These are phyloP conservation scores for Rapana venosa DNA, from an alignment of 2,888 invertebrate genomes.

Conservation along the genomic window DNA sequence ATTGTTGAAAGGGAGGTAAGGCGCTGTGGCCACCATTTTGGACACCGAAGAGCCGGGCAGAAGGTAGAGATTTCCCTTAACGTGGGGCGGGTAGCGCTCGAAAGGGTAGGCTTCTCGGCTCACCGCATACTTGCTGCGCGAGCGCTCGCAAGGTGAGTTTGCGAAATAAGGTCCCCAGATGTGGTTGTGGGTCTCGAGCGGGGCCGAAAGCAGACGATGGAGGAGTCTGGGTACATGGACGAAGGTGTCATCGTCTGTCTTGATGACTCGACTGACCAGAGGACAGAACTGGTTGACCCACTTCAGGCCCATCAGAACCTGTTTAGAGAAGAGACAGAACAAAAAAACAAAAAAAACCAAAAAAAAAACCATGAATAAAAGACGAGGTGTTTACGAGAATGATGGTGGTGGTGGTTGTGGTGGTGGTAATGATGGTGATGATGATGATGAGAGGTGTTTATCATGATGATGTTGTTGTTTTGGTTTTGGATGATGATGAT, in stretches of 20 bases:
- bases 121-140: background rate
- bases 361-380: too few relatives aligned
- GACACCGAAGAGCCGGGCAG: background rate
- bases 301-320: slow-evolving; percentile 68
- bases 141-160: background rate
- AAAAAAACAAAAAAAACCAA: too few relatives aligned
- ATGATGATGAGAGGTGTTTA: too few relatives aligned
- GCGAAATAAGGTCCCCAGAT: background rate
- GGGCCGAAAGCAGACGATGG: slow-evolving; percentile 14
- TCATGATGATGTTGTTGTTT: too few relatives aligned
- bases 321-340: background rate
- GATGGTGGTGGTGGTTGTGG: too few relatives aligned
- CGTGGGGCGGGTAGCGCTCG: background rate
- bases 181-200: background rate
- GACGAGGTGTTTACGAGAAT: too few relatives aligned
- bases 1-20: background rate
- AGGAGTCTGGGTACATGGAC: slow-evolving; percentile 77
- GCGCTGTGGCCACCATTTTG: background rate
- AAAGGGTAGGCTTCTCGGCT: background rate
- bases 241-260: slow-evolving; percentile 75
- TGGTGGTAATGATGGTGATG: too few relatives aligned
- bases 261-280: slow-evolving; percentile 66
- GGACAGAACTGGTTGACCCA: slow-evolving; percentile 70
- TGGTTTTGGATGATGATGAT: too few relatives aligned
- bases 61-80: background rate